Conservation (phyloP, 2,797 vertebrate species). For the Moxostoma hubbsi region DNA sequence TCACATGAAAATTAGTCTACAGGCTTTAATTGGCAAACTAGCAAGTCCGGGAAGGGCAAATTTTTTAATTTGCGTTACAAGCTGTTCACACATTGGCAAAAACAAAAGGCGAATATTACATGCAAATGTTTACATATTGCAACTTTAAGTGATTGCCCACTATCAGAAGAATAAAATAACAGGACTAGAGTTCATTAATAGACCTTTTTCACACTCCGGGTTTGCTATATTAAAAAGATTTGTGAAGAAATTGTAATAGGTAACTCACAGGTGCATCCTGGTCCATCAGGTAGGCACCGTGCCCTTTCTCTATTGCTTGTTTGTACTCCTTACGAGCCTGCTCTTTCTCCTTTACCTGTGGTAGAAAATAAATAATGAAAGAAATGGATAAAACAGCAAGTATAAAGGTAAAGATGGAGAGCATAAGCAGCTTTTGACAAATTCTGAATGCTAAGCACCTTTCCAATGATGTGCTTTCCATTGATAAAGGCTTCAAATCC, state of each 20-base stretch:
- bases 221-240: not conserved
- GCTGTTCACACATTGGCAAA: no score
- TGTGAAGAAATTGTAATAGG: not conserved
- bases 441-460: slow-evolving; percentile 72
- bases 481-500: slow-evolving; percentile 93
- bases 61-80: no score
- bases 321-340: slow-evolving; percentile 81
- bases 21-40: no score
- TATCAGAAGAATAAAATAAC: no score
- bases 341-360: slow-evolving; percentile 88
- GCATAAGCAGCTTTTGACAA: no score
- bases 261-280: slow-evolving; percentile 83
- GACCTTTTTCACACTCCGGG: no score
- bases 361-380: slow-evolving; percentile 29
- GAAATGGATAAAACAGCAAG: slow-evolving; percentile 21
- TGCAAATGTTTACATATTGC: no score
- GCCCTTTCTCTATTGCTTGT: slow-evolving; percentile 79
- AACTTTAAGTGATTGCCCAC: no score
- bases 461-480: slow-evolving; percentile 85
- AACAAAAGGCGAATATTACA: no score
- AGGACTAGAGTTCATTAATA: no score
- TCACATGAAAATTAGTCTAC: no score
- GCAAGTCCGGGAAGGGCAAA: no score
- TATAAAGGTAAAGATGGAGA: not conserved
- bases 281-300: slow-evolving; percentile 91